Conservation (phyloP, 2,888 invertebrate species). For the Pammene fasciana region DNA sequence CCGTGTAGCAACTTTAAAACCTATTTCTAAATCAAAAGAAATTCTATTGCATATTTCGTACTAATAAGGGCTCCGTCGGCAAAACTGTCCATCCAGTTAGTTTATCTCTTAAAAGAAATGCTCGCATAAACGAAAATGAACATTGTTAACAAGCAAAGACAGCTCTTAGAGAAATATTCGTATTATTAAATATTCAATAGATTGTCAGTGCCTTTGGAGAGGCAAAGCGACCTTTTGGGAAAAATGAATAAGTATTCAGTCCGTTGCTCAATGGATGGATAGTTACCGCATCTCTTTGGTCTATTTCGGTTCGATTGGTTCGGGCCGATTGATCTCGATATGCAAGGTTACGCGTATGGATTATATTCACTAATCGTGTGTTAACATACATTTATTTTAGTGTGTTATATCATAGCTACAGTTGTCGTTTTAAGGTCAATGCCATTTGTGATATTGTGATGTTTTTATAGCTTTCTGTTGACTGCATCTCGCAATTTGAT, state of each 20-base stretch:
- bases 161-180: conserved; percentile 26
- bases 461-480: too few species aligned
- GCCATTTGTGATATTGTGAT: too few species aligned
- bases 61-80: not conserved
- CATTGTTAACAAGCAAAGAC: conserved; percentile 3
- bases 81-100: conserved; percentile 3
- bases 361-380: conserved; percentile 1
- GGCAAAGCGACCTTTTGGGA: conserved; percentile 23
- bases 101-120: conserved; percentile 24
- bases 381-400: not conserved
- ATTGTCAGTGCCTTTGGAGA: conserved; percentile 39
- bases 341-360: conserved; percentile 48
- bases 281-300: conserved; percentile 56
- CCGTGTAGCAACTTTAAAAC: too few species aligned
- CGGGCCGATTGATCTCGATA: conserved; percentile 53
- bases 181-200: conserved; percentile 35
- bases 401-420: too few species aligned
- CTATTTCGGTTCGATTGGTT: conserved; percentile 68
- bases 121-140: conserved; percentile 13
- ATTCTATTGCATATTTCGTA: not conserved
- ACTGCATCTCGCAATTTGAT: too few species aligned
- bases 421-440: not conserved
- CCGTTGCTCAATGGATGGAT: conserved; percentile 46
- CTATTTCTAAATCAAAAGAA: too few species aligned
- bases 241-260: conserved; percentile 38